Base-by-base conservation (phyloP, 2,888 invertebrate genomes). In the Steinernema carpocapsae region DNA sequence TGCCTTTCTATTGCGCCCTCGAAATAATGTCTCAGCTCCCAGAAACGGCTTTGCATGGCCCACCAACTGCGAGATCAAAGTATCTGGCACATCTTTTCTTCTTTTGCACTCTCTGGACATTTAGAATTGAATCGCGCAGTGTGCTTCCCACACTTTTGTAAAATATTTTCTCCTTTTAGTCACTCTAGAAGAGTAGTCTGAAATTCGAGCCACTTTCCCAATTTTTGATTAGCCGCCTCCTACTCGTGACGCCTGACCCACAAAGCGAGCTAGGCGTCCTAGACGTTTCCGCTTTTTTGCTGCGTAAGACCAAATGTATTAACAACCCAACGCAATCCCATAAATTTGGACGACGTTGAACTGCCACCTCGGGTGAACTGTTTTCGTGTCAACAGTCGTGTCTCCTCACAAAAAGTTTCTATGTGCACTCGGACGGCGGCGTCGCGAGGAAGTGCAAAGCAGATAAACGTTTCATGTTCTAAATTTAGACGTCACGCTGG, bases 401-500 rank as follows among this genome's bases (percentile, higher is more conserved):
- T 26, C 29, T 32, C 64, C 29, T n/a, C n/a, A n/a, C 29, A 64
- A 32, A 37, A 64, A 56, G 56, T 56, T 56, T 56, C 56, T 17
- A 24, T 56, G 56, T 56, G 48, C 48, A n/a, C 48, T 48, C 7
- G 48, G 17, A 4, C 64, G 64, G 17, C 64, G 29, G 17, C 32
- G 64, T 48, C 48, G 48, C 19, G 4, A 56, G 3, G 48, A 32
- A 52, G 32, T 37, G 64, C 64, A 64, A 52, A 7, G 52, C 4
- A 10, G 19, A 4, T 48, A 32, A 64, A 17, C 3, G 29, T 64
- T 29, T 48, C 17, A 48, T 7, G 17, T 48, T 32, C 32, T 37
- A 29, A 32, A 14, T 64, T 64, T 64, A 64, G 64, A 64, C 64
- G 64, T 32, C 64, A 64, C 64, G 64, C 64, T 64, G 64, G 64